Percentiles rank a stretch among this genome's conserved stretches.
Conservation (phyloP, 2,888 invertebrate species). For the Spicauda simplicius region DNA sequence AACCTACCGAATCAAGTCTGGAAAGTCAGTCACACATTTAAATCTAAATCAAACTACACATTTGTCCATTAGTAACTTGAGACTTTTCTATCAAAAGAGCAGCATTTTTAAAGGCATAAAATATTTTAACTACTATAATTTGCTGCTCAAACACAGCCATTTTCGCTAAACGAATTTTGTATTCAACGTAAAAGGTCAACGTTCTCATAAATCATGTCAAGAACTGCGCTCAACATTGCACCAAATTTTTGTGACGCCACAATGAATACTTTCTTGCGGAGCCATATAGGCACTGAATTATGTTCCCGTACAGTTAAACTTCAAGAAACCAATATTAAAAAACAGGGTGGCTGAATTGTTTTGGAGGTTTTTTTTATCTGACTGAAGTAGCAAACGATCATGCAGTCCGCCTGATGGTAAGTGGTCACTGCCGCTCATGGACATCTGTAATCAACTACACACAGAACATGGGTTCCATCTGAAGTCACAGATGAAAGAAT, state of each 20-base stretch:
- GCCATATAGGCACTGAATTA: constrained; percentile 22
- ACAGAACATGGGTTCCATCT: too few species aligned
- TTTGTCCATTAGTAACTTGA: too few species aligned
- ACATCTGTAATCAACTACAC: too few species aligned
- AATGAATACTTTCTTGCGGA: constrained; percentile 31
- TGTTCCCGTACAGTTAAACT: constrained; percentile 5
- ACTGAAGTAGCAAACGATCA: too few species aligned
- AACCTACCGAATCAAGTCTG: too few species aligned
- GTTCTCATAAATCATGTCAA: constrained; percentile 40
- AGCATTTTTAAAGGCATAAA: neutral
- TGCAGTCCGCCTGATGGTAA: too few species aligned
- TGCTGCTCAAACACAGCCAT: neutral
- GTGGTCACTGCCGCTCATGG: too few species aligned
- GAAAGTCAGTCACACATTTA: too few species aligned
- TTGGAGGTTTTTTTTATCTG: too few species aligned
- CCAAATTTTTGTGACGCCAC: constrained; percentile 36
- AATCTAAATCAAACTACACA: too few species aligned
- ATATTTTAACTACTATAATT: neutral
- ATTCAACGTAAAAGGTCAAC: constrained; percentile 32
- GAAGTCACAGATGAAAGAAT: too few species aligned
- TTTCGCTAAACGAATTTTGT: constrained; percentile 29
- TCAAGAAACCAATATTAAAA: neutral
- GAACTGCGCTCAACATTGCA: constrained; percentile 37
- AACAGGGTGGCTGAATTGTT: neutral
- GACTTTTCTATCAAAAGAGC: neutral